Evolutionary conservation across 1,140 invertebrate species (phyloP).

Genomic region (Druon quercuslanigerum): DNA sequence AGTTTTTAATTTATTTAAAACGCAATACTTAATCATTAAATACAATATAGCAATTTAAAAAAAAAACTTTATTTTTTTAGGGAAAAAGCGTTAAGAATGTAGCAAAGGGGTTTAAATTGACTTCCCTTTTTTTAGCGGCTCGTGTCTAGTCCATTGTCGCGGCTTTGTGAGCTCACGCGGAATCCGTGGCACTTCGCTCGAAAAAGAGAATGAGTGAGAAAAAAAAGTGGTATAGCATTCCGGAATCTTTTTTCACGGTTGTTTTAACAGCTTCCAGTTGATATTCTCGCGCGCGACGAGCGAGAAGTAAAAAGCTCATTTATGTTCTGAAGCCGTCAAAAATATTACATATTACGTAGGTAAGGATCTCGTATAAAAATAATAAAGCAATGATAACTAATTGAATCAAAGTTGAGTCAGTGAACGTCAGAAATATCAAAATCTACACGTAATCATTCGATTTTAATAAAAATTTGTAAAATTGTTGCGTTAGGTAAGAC

Average conservation of each 20-base stretch:
- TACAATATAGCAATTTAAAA: no score
- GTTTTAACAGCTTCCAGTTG: constrained; percentile 46
- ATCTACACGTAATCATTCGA: no score
- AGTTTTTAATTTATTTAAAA: no score
- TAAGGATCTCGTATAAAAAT: no score
- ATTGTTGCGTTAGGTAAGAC: no score
- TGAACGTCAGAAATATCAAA: no score
- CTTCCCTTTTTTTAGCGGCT: constrained; percentile 35
- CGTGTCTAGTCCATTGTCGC: constrained; percentile 27
- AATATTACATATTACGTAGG: background rate
- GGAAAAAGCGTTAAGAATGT: background rate
- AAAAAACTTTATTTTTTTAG: background rate
- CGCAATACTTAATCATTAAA: no score
- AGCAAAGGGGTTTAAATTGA: constrained; percentile 30
- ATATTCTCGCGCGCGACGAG: constrained; percentile 5
- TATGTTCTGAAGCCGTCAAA: constrained; percentile 30
- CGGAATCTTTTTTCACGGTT: constrained; percentile 40
- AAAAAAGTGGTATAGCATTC: constrained; percentile 18
- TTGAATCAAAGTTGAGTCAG: no score
- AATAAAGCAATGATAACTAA: no score
- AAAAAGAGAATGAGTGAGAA: constrained; percentile 34
- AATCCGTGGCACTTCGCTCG: constrained; percentile 33
- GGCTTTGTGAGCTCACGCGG: constrained; percentile 43
- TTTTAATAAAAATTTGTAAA: no score
- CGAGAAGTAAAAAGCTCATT: constrained; percentile 40